A percentile compares a stretch with the other conserved stretches of the same genome.
Evolutionary conservation across 2,797 vertebrate genomes (phyloP).

Genomic region (Erethizon dorsatum): DNA sequence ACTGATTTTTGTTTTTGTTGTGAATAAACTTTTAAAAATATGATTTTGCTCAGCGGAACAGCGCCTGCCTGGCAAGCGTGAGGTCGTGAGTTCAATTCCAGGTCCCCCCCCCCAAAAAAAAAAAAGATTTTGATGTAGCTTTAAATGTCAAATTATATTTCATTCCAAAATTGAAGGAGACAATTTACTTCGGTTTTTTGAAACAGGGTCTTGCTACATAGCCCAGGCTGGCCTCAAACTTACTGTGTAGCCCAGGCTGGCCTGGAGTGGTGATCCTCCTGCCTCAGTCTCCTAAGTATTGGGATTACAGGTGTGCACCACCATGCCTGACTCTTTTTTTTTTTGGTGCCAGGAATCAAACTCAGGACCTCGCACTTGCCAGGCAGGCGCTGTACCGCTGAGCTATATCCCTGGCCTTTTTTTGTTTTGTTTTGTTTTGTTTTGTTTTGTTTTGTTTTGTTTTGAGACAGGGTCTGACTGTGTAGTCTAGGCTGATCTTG

Average conservation of each 20-base stretch:
- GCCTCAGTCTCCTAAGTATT: not conserved
- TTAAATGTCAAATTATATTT: conserved; percentile 76
- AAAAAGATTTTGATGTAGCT: conserved; percentile 51
- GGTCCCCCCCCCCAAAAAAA: no score
- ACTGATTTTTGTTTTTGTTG: conserved; percentile 48
- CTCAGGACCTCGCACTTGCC: no score
- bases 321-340: not conserved
- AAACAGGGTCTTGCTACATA: not conserved
- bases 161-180: conserved; percentile 39
- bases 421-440: not conserved
- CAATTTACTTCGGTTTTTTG: not conserved
- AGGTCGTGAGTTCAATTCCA: no score
- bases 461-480: not conserved
- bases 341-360: no score
- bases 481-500: not conserved
- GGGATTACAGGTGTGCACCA: not conserved
- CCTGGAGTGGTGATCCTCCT: not conserved
- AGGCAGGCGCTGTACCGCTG: no score
- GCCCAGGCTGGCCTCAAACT: not conserved
- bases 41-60: not conserved
- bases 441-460: no score
- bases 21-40: conserved; percentile 52
- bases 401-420: no score
- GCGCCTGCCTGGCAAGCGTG: no score
- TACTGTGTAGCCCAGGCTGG: not conserved